A percentile compares a stretch with the other conserved stretches of the same genome.
phyloP scores from a whole-genome alignment of 2,888 invertebrate genomes.

The Caradrina kadenii region DNA sequence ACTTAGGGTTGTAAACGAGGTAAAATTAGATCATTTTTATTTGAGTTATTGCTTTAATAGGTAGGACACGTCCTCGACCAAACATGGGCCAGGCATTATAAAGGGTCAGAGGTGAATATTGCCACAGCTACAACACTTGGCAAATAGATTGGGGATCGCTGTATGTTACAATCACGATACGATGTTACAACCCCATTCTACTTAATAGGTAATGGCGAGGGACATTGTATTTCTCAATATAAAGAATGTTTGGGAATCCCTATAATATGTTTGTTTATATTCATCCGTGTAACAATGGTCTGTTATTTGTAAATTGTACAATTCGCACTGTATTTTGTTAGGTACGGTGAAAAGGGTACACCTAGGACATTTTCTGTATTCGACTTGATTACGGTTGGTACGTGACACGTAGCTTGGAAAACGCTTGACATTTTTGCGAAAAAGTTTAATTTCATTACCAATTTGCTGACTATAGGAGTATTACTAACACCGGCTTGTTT shows the following conservation, averaged over 20 bases:
- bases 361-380: neutral
- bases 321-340: neutral
- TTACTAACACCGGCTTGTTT: too few species aligned
- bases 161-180: neutral
- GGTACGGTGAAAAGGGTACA: neutral
- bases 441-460: neutral
- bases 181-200: neutral
- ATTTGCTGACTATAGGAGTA: too few species aligned
- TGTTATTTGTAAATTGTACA: neutral
- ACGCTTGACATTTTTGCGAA: neutral
- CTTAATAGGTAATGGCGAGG: neutral
- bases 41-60: constrained; percentile 8
- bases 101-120: constrained; percentile 6
- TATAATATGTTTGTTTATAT: neutral
- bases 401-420: too few species aligned
- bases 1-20: constrained; percentile 14
- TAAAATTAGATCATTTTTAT: constrained; percentile 22
- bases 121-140: neutral
- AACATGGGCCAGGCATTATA: constrained; percentile 1
- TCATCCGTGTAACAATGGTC: too few species aligned
- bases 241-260: neutral
- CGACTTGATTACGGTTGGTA: too few species aligned
- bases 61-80: neutral
- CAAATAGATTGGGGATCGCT: neutral
- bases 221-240: neutral